phyloP scores from a whole-genome alignment of 2,888 invertebrate genomes.

The Harpagoxenus sublaevis region DNA sequence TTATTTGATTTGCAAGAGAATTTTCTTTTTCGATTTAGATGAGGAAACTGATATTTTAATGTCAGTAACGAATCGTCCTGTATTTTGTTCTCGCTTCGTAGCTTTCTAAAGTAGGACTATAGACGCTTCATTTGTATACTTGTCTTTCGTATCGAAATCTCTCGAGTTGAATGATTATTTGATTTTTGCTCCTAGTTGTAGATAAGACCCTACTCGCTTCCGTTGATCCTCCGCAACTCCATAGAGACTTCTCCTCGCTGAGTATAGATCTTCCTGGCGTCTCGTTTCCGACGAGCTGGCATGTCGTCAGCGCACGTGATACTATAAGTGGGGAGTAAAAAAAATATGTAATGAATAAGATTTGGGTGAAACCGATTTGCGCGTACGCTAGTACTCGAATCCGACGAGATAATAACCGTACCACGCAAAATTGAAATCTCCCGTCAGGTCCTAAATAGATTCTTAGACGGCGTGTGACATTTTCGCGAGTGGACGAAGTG shows the following conservation, averaged over 20 bases:
- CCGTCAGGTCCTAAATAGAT: constrained; percentile 68
- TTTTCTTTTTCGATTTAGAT: not conserved
- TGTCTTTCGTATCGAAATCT: not conserved
- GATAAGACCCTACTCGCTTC: constrained; percentile 12
- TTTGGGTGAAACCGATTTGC: not conserved
- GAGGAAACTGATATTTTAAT: not conserved
- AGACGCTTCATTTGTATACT: not conserved
- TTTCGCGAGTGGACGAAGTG: constrained; percentile 60
- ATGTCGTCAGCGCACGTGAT: not conserved
- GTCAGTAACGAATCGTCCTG: not conserved
- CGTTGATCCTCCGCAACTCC: not conserved
- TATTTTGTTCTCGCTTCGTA: constrained; percentile 7
- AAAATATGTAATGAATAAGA: not conserved
- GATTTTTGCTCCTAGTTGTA: not conserved
- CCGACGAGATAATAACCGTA: constrained; percentile 62
- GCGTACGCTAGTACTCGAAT: constrained; percentile 51
- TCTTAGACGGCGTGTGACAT: constrained; percentile 66
- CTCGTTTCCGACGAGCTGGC: not conserved
- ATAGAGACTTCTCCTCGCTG: not conserved
- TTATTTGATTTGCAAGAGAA: not conserved
- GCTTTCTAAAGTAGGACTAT: not conserved
- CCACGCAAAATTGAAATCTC: constrained; percentile 35
- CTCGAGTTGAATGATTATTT: not conserved
- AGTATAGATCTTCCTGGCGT: not conserved
- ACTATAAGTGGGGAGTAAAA: not conserved